These are phyloP conservation scores for Meta bourneti DNA, from an alignment of 2,888 invertebrate genomes.

Conservation along the genomic window DNA sequence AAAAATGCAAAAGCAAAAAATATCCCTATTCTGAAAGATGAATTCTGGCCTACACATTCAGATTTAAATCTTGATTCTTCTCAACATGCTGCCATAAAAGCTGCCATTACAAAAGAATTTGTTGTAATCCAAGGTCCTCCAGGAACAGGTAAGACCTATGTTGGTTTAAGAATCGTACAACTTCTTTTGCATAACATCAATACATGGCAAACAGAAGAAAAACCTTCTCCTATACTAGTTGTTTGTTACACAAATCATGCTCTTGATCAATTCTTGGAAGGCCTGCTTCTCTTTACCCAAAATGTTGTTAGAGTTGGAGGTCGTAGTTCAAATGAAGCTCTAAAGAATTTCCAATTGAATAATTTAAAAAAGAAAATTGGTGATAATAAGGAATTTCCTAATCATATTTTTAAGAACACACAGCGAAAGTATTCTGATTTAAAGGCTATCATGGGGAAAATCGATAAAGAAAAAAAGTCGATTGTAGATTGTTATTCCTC, in stretches of 20 bases:
- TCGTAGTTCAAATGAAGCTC: conserved; percentile 84
- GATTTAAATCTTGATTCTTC: conserved; percentile 83
- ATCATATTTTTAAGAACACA: neutral
- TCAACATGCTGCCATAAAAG: conserved; percentile 84
- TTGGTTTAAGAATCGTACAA: conserved; percentile 88
- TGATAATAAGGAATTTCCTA: neutral
- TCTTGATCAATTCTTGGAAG: conserved; percentile 91
- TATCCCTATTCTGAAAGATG: conserved; percentile 47
- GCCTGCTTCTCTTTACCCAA: conserved; percentile 84
- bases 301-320: conserved; percentile 87
- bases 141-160: conserved; percentile 91
- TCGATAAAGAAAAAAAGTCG: neutral
- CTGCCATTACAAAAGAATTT: conserved; percentile 87
- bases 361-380: neutral
- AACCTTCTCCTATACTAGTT: conserved; percentile 85
- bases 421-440: neutral
- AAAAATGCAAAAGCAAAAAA: neutral
- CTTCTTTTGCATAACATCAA: conserved; percentile 84
- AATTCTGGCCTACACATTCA: conserved; percentile 82
- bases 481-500: neutral
- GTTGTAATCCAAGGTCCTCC: conserved; percentile 85
- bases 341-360: conserved; percentile 80
- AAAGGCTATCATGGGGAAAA: neutral
- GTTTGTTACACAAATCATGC: conserved; percentile 93
- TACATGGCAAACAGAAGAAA: conserved; percentile 79